A percentile compares a stretch with the other conserved stretches of the same genome.
Conservation (phyloP, 2,113 vertebrate genomes). For the Podarcis cretensis region DNA sequence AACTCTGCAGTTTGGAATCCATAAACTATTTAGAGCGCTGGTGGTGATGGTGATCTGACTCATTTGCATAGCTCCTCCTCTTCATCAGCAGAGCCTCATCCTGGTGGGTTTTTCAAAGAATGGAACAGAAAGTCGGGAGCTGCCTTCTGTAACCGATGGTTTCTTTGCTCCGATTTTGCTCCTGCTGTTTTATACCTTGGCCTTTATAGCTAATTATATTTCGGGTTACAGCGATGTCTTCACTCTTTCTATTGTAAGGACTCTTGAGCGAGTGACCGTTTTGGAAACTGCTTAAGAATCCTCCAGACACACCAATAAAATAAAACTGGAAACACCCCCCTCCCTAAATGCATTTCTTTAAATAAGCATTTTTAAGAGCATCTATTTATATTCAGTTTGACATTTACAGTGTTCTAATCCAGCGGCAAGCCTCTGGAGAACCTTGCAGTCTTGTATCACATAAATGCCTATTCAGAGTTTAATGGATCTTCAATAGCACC, state of each 20-base stretch:
- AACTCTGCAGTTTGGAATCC: background rate
- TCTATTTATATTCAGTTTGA: background rate
- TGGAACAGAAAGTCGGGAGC: background rate
- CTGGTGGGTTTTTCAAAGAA: background rate
- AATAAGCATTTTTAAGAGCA: background rate
- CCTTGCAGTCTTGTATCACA: background rate
- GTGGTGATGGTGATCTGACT: background rate
- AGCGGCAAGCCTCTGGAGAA: background rate
- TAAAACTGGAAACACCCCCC: background rate
- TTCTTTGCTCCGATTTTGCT: background rate
- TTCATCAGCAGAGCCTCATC: background rate
- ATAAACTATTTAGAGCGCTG: background rate
- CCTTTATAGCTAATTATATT: background rate
- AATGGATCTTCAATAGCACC: slow-evolving; percentile 20
- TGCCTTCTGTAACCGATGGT: background rate
- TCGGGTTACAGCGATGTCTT: background rate
- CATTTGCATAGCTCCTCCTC: background rate
- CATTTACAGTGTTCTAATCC: slow-evolving; percentile 4
- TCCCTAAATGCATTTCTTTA: background rate
- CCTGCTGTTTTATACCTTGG: background rate
- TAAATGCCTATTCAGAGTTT: background rate
- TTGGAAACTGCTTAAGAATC: no score
- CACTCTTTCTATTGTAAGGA: background rate
- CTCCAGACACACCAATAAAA: background rate
- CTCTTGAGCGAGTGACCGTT: no score